Base-by-base conservation (phyloP, 2,888 invertebrate species). In the Nemotelus pantherinus region DNA sequence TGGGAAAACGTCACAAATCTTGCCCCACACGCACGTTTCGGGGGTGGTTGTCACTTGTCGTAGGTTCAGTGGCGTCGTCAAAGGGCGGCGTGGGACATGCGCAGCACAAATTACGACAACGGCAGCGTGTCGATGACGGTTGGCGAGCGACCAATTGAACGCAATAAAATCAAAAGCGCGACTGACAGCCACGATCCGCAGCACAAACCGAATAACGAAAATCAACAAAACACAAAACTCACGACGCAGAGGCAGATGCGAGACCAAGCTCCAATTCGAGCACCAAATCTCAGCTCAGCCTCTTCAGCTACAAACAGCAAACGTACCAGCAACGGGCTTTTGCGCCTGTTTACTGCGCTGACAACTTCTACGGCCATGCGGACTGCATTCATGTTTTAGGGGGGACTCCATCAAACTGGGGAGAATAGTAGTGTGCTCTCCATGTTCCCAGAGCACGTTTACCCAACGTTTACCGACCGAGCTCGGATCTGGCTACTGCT, bases 101-200 rank as follows among this genome's bases (percentile, higher is more conserved):
- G 74, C 74, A 63, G 47, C 47, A 50, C 70, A 70, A 55, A 70
- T 70, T 43, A 41, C 63, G 47, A 39, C 48, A 45, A 60, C 48
- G 9, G 63, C 63, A 63, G 39, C 60, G 74, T 74, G 58, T 72
- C 63, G 74, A 41, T 63, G 74, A 10, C 72, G 43, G 25, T 43
- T 55, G 55, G 41, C 25, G 74, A 47, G 50, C 60, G 45, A 10
- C 63, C 48, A 63, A 74, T 72, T 72, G 58, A 72, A 72, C 60
- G 74, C 60, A 74, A 74, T 72, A 72, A 72, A 72, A 72, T 58
- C 74, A 70, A 74, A 74, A 74, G 63, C 60, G 63, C 74, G 74
- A 74, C 74, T 74, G 63, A 74, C 74, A 60, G 60, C 60, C 41
- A 63, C 60, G 60, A 55, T 39, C 48, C 70, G n/a, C 3, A 63